Evolutionary conservation across 1,140 invertebrate species (phyloP).

Genomic region (Bemisia tabaci): DNA sequence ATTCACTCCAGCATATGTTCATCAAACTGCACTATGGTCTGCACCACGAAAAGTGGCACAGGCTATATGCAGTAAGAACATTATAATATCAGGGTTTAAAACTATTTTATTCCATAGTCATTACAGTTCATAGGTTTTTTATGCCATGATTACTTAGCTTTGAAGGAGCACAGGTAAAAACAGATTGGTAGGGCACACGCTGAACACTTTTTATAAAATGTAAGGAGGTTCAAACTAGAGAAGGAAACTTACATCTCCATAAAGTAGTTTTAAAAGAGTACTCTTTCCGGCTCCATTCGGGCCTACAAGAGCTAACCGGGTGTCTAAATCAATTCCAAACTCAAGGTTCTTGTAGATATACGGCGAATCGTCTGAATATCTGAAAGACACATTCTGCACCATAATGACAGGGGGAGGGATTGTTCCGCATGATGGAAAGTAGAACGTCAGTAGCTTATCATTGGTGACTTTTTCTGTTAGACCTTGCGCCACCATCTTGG

Average conservation of each 20-base stretch:
- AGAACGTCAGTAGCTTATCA: constrained; percentile 87
- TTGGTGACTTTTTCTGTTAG: constrained; percentile 84
- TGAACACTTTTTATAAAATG: too few relatives aligned
- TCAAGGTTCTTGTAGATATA: constrained; percentile 96
- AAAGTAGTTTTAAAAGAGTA: constrained; percentile 89
- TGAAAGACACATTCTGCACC: constrained; percentile 95
- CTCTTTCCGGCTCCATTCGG: constrained; percentile 99
- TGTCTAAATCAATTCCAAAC: constrained; percentile 98
- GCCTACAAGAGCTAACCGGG: constrained; percentile 89
- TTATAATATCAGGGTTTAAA: too few relatives aligned
- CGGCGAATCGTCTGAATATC: constrained; percentile 73
- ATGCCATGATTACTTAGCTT: too few relatives aligned
- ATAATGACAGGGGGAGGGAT: constrained; percentile 98
- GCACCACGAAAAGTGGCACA: too few relatives aligned
- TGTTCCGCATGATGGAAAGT: constrained; percentile 91
- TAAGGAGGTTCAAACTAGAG: too few relatives aligned
- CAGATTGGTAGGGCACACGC: too few relatives aligned
- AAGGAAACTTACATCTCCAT: constrained; percentile 70
- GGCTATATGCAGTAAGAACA: too few relatives aligned
- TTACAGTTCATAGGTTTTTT: too few relatives aligned
- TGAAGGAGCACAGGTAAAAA: too few relatives aligned
- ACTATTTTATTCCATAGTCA: too few relatives aligned
- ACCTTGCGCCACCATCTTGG: constrained; percentile 97
- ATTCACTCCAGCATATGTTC: too few relatives aligned
- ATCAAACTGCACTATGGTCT: too few relatives aligned